Evolutionary conservation across 2,113 vertebrate genomes (phyloP), one percentile per base, ranked within the genome.

Genomic region (Dasyornis broadbenti): DNA sequence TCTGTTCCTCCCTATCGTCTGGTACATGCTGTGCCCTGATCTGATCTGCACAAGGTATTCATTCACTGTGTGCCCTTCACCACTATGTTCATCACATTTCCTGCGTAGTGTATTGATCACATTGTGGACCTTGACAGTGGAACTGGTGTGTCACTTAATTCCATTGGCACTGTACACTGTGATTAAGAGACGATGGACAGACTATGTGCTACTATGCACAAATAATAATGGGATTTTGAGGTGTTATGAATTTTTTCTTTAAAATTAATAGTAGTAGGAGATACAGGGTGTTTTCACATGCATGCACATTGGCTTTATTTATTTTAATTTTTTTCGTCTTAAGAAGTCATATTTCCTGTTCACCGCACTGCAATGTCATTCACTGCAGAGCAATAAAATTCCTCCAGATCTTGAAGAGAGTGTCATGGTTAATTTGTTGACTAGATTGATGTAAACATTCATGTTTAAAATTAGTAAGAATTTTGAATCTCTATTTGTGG

Each of bases 21-120:
- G 78, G 59, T 82, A 72, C 84, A 73, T 24, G 47, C 64, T 91
- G 86, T 91, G 80, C 79, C 72, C 91, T 91, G 86, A 96, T 94
- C 93, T 81, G 93, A 95, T 96, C 89, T 96, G 76, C 83, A 70
- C 86, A 28, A 83, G 72, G 80, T 50, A 65, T 94, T 96, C 60
- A 83, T 91, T 96, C 89, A 96, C 82, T 81, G 63, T 54, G 33
- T 83, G 83, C 83, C 96, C 89, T 95, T 92, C 83, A 57, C 83
- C 3, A 3, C 80, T 47, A 17, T 30, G 76, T 44, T 89, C 91
- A 50, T 86, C 86, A n/a, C 83, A 39, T 83, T 92, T 89, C 83
- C 91, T 83, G 0, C 2, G 0, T 16, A 0, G 19, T 28, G 14
- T 68, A 95, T 95, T 86, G 89, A 95, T 95, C 96, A 75, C 52